Evolutionary conservation across 2,888 invertebrate species (phyloP).

Genomic region (Gibbula magus): DNA sequence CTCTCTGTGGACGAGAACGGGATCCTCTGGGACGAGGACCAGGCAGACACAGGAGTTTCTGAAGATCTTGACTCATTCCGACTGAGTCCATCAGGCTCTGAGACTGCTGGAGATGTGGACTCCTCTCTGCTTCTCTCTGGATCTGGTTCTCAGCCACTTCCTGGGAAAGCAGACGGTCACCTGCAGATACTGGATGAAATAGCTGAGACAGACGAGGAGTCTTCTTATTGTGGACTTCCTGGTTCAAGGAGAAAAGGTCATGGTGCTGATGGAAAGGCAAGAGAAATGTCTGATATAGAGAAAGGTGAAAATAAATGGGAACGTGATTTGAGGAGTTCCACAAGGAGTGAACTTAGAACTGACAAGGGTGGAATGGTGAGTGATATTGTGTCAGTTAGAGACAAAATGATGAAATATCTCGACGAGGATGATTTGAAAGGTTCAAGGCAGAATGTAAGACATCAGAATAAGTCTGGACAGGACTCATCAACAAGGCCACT

Average conservation of each 20-base stretch:
- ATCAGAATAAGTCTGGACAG: background rate
- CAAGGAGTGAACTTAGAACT: background rate
- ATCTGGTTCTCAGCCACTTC: background rate
- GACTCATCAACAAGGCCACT: background rate
- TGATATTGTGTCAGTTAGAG: conserved; percentile 18
- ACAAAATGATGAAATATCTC: conserved; percentile 22
- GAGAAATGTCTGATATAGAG: no score
- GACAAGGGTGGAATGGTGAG: conserved; percentile 16
- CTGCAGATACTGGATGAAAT: background rate
- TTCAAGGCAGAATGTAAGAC: background rate
- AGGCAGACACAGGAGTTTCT: conserved; percentile 43
- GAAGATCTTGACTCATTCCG: conserved; percentile 49
- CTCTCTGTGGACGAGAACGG: conserved; percentile 62
- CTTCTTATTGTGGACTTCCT: background rate
- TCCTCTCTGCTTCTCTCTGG: conserved; percentile 31
- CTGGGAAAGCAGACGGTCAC: background rate
- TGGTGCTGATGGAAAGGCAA: background rate
- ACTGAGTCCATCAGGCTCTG: conserved; percentile 53
- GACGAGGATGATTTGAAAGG: conserved; percentile 5
- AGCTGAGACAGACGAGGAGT: background rate
- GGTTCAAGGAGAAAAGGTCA: background rate
- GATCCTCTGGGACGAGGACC: conserved; percentile 57
- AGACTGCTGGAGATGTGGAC: conserved; percentile 44
- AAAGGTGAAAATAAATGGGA: no score
- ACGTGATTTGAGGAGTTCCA: no score